Evolutionary conservation across 2,888 invertebrate genomes (phyloP).

Genomic region (Nomada lathburiana): DNA sequence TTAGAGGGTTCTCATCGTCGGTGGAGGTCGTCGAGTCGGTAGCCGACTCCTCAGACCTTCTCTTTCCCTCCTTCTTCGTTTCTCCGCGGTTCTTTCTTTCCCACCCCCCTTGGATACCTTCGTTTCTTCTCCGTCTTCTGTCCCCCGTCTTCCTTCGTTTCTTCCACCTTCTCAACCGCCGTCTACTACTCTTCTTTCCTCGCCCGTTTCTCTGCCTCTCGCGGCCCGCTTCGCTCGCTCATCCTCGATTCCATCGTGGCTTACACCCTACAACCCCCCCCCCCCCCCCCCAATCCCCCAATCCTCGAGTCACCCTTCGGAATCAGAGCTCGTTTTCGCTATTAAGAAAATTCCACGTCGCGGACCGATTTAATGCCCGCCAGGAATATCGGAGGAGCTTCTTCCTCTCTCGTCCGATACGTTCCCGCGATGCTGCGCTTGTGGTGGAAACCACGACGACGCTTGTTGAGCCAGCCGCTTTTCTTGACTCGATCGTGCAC

Average conservation of each 20-base stretch:
- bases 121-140: constrained; percentile 32
- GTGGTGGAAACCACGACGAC: background rate
- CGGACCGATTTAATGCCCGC: constrained; percentile 62
- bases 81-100: constrained; percentile 63
- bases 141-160: constrained; percentile 12
- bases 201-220: constrained; percentile 6
- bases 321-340: constrained; percentile 68
- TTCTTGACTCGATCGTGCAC: constrained; percentile 45
- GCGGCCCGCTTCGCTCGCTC: constrained; percentile 20
- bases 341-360: constrained; percentile 67
- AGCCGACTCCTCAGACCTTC: constrained; percentile 77
- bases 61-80: constrained; percentile 39
- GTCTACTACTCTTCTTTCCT: constrained; percentile 20
- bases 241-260: constrained; percentile 13
- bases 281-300: background rate
- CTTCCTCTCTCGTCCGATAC: constrained; percentile 29
- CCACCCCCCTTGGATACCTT: constrained; percentile 29
- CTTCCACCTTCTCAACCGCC: constrained; percentile 20
- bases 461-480: constrained; percentile 12
- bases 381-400: constrained; percentile 53
- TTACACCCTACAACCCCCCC: background rate
- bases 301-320: constrained; percentile 43
- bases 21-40: constrained; percentile 75
- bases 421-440: constrained; percentile 15
- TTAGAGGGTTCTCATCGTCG: constrained; percentile 69